Conservation (phyloP, 1,140 invertebrate species). For the Eubasilissa regina region DNA sequence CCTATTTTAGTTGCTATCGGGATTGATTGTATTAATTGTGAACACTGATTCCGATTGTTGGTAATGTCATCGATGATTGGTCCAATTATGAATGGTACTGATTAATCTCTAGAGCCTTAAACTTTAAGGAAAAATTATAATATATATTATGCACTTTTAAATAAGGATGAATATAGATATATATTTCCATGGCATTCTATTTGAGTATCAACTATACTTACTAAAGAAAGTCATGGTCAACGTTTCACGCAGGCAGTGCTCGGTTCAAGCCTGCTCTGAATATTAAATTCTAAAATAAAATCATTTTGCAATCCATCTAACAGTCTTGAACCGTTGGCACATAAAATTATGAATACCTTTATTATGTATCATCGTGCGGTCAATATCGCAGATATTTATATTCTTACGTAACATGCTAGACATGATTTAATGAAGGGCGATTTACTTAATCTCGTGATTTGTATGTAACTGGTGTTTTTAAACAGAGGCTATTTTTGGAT, state of each 20-base stretch:
- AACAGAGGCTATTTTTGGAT: not conserved
- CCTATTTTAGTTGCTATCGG: too few relatives aligned
- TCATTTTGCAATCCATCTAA: conserved; percentile 19
- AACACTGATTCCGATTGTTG: too few relatives aligned
- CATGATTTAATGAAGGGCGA: conserved; percentile 9
- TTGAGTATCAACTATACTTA: not conserved
- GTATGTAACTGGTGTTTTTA: conserved; percentile 17
- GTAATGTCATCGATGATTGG: too few relatives aligned
- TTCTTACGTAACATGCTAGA: conserved; percentile 9
- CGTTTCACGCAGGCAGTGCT: not conserved
- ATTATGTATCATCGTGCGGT: conserved; percentile 10
- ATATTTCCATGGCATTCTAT: too few relatives aligned
- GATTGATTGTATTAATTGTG: too few relatives aligned
- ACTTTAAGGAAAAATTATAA: too few relatives aligned
- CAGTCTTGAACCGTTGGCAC: not conserved
- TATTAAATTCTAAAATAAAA: conserved; percentile 14
- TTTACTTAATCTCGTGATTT: conserved; percentile 12
- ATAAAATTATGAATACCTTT: conserved; percentile 18
- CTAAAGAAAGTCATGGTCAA: conserved; percentile 30
- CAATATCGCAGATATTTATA: conserved; percentile 18
- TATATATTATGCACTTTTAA: too few relatives aligned
- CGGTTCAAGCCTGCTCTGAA: not conserved
- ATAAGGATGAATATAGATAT: too few relatives aligned
- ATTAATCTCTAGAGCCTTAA: too few relatives aligned
- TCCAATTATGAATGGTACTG: too few relatives aligned